Conservation (phyloP, 2,888 invertebrate genomes). For the Imbricaverruca yamaguchii region DNA sequence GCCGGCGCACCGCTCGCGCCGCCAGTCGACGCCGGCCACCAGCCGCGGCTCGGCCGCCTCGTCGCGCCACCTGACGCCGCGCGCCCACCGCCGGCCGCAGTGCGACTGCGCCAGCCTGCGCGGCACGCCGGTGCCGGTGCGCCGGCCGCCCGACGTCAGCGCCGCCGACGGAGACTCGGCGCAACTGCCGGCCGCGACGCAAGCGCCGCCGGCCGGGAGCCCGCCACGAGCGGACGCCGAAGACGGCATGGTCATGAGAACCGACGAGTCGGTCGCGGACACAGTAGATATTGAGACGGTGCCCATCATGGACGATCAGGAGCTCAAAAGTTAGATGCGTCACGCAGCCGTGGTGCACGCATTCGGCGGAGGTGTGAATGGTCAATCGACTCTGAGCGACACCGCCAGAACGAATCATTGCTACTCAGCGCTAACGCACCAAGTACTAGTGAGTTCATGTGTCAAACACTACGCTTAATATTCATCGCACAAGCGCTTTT, state of each 20-base stretch:
- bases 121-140: not conserved
- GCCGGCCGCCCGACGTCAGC: not conserved
- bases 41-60: not conserved
- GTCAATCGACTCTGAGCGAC: no score
- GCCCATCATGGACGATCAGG: not conserved
- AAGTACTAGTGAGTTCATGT: constrained; percentile 1
- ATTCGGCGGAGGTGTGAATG: no score
- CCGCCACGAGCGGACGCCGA: not conserved
- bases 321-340: not conserved
- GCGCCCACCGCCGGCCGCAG: not conserved
- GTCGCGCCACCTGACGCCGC: not conserved
- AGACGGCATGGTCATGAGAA: not conserved
- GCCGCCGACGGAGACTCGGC: not conserved
- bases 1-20: constrained; percentile 6
- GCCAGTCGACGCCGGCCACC: constrained; percentile 11
- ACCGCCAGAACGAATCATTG: not conserved
- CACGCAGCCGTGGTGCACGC: not conserved
- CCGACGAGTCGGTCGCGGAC: not conserved
- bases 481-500: not conserved
- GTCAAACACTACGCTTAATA: constrained; percentile 18
- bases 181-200: no score
- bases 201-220: not conserved
- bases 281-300: not conserved
- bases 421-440: not conserved
- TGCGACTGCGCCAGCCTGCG: constrained; percentile 18